Evolutionary conservation across 2,888 invertebrate genomes (phyloP), one percentile per base, ranked within the genome.

Genomic region (Gasteruption jaculator): DNA sequence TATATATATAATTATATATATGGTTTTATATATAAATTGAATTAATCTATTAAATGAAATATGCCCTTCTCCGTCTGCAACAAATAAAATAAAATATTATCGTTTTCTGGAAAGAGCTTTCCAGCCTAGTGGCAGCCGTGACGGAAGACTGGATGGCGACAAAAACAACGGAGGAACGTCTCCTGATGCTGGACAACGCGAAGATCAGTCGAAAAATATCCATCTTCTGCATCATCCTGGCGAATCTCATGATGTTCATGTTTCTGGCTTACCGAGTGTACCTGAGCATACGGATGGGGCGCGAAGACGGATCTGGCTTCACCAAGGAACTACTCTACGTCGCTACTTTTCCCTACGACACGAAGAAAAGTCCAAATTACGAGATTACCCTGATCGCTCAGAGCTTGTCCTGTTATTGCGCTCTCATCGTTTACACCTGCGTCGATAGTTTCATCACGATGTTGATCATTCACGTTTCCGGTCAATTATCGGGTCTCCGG

Each of bases 401-500:
- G 19, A 12, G 46, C 1, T 0, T 54, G 1, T 38, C 49, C 0
- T 44, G 29, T 5, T 44, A 45, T 14, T 38, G 41, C 25, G 35
- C 40, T 1, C 34, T 45, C 1, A 32, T 46, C 7, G 34, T 47
- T 2, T 57, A 51, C 21, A 46, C 58, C 1, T 35, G 41, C 4
- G 34, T 44, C 1, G 54, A 54, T 22, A 45, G 49, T 6, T 49
- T 57, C 11, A 40, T 57, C 8, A 48, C 46, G 1, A 56, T 54
- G 46, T 10, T 58, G 5, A 38, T 54, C 1, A 26, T 56, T 16
- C 53, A 57, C 24, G 14, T 40, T 3, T 54, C 53, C 5, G 46
- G 50, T 1, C 57, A 57, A 16, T 47, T 57, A 3, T 14, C 37
- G 5, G 48, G 43, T 15, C 15, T 57, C 10, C 39, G 14, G 5